These are phyloP conservation scores for Drosophila fulvimacula DNA, from an alignment of 2,888 invertebrate species.

Conservation along the genomic window DNA sequence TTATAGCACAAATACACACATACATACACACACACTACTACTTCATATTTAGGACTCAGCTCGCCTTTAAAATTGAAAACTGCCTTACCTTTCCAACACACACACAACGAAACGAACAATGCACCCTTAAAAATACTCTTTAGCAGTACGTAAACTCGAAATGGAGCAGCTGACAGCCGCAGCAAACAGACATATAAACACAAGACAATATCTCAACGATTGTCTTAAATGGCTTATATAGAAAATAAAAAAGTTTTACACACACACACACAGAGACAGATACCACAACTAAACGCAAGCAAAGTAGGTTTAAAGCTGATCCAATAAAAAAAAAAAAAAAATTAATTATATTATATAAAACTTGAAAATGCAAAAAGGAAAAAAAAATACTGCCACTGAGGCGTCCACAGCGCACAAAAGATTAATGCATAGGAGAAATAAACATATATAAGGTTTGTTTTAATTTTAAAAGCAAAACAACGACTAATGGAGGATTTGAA, in stretches of 20 bases:
- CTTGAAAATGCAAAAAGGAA: conserved; percentile 6
- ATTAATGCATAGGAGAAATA: conserved; percentile 60
- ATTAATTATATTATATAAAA: conserved; percentile 1
- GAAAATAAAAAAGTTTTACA: conserved; percentile 18
- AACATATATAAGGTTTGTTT: conserved; percentile 68
- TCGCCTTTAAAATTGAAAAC: conserved; percentile 71
- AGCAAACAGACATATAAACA: conserved; percentile 47
- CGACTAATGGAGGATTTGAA: conserved; percentile 85
- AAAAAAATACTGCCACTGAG: conserved; percentile 66
- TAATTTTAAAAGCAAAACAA: conserved; percentile 70
- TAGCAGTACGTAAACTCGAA: conserved; percentile 51
- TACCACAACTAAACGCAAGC: conserved; percentile 17
- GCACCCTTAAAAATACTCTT: conserved; percentile 70
- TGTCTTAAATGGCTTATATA: conserved; percentile 59
- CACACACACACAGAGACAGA: conserved; percentile 52
- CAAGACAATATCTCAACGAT: conserved; percentile 68
- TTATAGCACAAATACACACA: conserved; percentile 69
- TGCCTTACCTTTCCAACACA: conserved; percentile 64
- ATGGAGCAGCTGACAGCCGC: conserved; percentile 20
- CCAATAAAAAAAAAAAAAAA: conserved; percentile 32
- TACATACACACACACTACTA: conserved; percentile 56
- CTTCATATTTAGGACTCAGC: conserved; percentile 63
- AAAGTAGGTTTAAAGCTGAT: conserved; percentile 18
- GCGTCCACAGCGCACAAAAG: conserved; percentile 73
- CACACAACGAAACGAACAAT: conserved; percentile 58